Conservation (phyloP, 2,797 vertebrate genomes). For the Acridotheres tristis region DNA sequence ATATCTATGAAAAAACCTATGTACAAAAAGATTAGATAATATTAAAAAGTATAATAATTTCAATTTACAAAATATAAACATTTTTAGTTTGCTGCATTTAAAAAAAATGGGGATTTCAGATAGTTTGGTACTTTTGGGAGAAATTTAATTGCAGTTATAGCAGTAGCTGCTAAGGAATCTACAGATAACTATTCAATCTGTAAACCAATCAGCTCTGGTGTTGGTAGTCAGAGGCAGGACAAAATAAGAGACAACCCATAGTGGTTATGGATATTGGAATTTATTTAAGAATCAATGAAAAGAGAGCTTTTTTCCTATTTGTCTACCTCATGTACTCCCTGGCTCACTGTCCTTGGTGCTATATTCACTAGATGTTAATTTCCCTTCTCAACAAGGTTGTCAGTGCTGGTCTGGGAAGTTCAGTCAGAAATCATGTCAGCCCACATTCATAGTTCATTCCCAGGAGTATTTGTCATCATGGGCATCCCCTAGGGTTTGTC, state of each 20-base stretch:
- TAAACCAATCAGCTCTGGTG: background rate
- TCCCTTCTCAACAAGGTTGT: background rate
- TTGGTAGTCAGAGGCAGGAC: background rate
- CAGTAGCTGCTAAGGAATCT: background rate
- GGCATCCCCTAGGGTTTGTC: rapidly evolving
- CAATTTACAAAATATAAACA: background rate
- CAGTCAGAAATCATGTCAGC: background rate
- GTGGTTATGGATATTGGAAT: background rate
- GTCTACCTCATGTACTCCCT: background rate
- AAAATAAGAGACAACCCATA: background rate
- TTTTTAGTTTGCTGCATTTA: background rate
- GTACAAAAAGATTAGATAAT: background rate
- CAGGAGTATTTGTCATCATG: background rate
- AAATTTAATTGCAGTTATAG: background rate
- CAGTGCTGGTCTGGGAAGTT: background rate
- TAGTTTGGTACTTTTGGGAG: background rate
- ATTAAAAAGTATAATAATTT: background rate
- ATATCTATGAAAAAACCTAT: background rate
- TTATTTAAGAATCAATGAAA: background rate
- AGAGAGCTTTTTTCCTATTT: background rate
- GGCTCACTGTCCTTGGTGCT: rapidly evolving
- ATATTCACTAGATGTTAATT: background rate
- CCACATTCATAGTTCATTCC: background rate
- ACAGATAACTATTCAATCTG: background rate
- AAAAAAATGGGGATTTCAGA: background rate